Base-by-base conservation (phyloP, 2,797 vertebrate genomes). In the Gallirallus australis region DNA sequence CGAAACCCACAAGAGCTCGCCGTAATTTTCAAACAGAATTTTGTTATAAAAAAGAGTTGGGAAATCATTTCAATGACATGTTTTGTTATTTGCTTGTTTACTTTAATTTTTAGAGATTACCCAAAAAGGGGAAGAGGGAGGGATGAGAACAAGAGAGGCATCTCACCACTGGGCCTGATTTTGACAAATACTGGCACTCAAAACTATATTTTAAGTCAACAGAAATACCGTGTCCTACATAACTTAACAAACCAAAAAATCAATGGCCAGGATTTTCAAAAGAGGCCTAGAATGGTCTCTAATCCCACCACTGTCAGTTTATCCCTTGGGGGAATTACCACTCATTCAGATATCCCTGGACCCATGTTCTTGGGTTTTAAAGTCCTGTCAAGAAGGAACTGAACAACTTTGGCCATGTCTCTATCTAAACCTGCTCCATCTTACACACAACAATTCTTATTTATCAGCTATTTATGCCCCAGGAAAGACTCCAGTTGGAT, bases 71-170 rank as follows among this genome's bases (percentile, higher is more conserved):
- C 84, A 86, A 87, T 56, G 79, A 23, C 47, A 85, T 78, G 86
- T 72, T 86, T 79, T 73, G 37, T 78, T 88, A 82, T 93, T 88
- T 85, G 79, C 61, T 92, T 81, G 64, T 94, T 95, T 89, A 21
- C 72, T 93, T 94, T 61, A 69, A 95, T 82, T 80, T 90, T 75
- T 30, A 86, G 70, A 77, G 85, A 96, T 91, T 70, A 82, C 24
- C 56, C 83, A 89, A 70, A 82, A 72, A 82, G 39, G 60, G 66
- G 63, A 20, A 86, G 80, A 71, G 61, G 72, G 68, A 85, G 60
- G 84, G 65, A 71, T 86, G 68, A 92, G 80, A 96, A 93, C 13
- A 92, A 87, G 69, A 92, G 48, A 87, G 60, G 90, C 35, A 79
- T 91, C 86, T 86, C 80, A 47, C 48, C 90, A 50, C 68, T 60